These are phyloP conservation scores for Ophioderma brevispina DNA, from an alignment of 35 echinoderm and acorn worm genomes.

Conservation along the genomic window DNA sequence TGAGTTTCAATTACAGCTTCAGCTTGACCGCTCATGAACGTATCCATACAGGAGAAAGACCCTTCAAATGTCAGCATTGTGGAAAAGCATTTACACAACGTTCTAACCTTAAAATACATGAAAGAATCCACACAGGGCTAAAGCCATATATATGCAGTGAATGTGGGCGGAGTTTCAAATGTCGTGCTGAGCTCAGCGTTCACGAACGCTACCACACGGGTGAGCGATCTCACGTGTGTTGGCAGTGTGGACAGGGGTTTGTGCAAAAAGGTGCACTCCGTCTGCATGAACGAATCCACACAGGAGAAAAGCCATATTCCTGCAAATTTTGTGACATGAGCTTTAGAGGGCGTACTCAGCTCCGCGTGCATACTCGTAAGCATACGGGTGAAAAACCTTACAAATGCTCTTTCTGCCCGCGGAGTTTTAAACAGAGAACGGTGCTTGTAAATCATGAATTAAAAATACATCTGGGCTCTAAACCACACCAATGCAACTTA, in stretches of 20 bases:
- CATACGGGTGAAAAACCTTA: slow-evolving; percentile 19
- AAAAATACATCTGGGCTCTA: not conserved
- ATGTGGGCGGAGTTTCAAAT: not conserved
- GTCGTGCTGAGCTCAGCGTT: not conserved
- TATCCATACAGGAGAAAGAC: slow-evolving; percentile 8
- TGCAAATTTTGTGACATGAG: slow-evolving; percentile 7
- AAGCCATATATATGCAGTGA: slow-evolving; percentile 8
- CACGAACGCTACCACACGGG: not conserved
- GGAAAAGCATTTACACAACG: not conserved
- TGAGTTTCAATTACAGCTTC: not conserved
- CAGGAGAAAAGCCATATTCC: not conserved
- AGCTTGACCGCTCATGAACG: not conserved
- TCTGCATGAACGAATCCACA: not conserved
- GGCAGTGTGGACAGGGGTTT: not conserved
- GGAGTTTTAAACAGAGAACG: not conserved
- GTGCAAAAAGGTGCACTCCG: not conserved
- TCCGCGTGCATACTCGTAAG: not conserved
- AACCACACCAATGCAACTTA: not conserved
- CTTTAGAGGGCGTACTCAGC: not conserved
- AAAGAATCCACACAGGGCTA: slow-evolving; percentile 16
- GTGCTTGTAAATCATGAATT: not conserved
- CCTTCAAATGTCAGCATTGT: not conserved
- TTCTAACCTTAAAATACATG: not conserved
- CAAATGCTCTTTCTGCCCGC: not conserved
- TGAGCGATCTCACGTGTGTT: not conserved